Base-by-base conservation (phyloP, 1,140 invertebrate species). In the Anthonomus grandis region DNA sequence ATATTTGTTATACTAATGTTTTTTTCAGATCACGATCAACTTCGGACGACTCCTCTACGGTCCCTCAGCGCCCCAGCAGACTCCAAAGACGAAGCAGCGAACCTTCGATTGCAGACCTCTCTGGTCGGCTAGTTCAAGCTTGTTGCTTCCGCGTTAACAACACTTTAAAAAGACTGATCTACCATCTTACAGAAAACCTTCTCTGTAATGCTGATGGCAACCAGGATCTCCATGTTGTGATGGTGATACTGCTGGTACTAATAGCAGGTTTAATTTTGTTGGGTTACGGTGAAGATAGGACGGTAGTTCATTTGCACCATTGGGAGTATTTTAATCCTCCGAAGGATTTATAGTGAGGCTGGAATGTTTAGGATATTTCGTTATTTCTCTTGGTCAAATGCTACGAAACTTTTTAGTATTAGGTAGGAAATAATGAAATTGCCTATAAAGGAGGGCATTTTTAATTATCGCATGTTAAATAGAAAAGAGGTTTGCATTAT, bases 241-340 rank as follows among this genome's bases (percentile, higher is more conserved):
- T 90, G 62, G 83, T 88, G 38, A 84, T 89, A 64, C 79, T 91
- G 36, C 76, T 91, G 36, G 79, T 90, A 36, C 74, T 91, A 22
- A 80, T 90, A 21, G 85, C 85, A 22, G 85, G 83, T 1, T 70
- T 90, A 13, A 79, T 90, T 22, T 76, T 88, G 71, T 73, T 87
- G 18, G 83, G 83, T n/a, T 81, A 85, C 42, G 81, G 81, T 53
- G 82, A 81, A 36, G 82, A 84, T 23, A 80, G 81, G 58, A 84
- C 85, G 15, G 79, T 90, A 31, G 86, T 86, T 55, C 86, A 90
- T 70, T 84, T 89, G 67, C 83, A 84, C 56, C 82, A 83, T 50
- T 91, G 89, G 89, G 89, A 91, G 70, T 91, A 86, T 69, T 90
- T 87, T 63, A 89, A 87, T 77, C 87, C 87, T 17, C 87, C 86